phyloP scores from a whole-genome alignment of 2,888 invertebrate genomes.

The Griposia aprilina region DNA sequence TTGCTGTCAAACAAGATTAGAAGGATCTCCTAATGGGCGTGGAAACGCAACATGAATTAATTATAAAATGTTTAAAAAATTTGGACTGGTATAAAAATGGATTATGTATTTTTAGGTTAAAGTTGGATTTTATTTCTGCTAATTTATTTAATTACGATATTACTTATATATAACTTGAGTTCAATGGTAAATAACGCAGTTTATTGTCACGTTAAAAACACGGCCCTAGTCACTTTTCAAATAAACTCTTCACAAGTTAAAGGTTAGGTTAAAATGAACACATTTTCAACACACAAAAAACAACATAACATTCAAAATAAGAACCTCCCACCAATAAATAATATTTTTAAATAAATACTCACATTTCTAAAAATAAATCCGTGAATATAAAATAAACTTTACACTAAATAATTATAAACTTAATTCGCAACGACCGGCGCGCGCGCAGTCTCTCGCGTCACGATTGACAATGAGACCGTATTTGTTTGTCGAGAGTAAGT shows the following conservation, averaged over 20 bases:
- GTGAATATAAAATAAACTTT: neutral
- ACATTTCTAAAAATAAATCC: slow-evolving; percentile 27
- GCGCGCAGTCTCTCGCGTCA: slow-evolving; percentile 36
- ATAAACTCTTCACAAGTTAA: neutral
- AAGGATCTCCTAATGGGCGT: no score
- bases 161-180: neutral
- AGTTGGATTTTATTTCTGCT: neutral
- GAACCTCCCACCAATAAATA: neutral
- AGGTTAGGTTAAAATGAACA: neutral
- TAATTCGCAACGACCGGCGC: slow-evolving; percentile 39
- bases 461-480: slow-evolving; percentile 44
- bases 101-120: neutral
- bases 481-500: slow-evolving; percentile 25
- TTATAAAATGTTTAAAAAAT: neutral
- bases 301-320: no score
- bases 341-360: slow-evolving; percentile 16
- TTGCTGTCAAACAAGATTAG: no score
- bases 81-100: neutral
- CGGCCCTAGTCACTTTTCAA: neutral
- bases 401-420: slow-evolving; percentile 44
- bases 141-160: neutral
- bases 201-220: neutral
- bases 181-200: neutral
- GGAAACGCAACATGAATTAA: no score
- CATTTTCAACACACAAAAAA: neutral